Base-by-base conservation (phyloP, 2,888 invertebrate genomes). In the Plebejus argus region DNA sequence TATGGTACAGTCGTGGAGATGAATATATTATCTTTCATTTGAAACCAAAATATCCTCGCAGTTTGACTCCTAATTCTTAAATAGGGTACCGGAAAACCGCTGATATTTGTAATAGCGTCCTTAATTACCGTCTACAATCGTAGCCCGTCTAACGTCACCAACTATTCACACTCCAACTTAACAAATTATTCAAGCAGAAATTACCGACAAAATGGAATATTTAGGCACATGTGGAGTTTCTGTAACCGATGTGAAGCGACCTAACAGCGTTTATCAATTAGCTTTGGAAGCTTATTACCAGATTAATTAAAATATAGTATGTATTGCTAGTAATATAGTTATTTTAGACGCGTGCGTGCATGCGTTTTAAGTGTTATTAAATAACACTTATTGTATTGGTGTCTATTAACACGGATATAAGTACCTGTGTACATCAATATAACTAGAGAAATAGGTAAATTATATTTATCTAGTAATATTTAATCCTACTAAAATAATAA, bases 51-150 rank as follows among this genome's bases (percentile, higher is more conserved):
- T n/a, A n/a, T n/a, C n/a, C n/a, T n/a, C n/a, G n/a, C n/a, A n/a
- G n/a, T n/a, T n/a, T n/a, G n/a, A n/a, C n/a, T n/a, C n/a, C n/a
- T n/a, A n/a, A n/a, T n/a, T n/a, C n/a, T n/a, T n/a, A n/a, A n/a
- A n/a, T n/a, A n/a, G n/a, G n/a, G n/a, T n/a, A n/a, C n/a, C n/a
- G n/a, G n/a, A n/a, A n/a, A n/a, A n/a, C n/a, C n/a, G n/a, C n/a
- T n/a, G n/a, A n/a, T n/a, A n/a, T n/a, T n/a, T n/a, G n/a, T n/a
- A n/a, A n/a, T n/a, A n/a, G n/a, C n/a, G 87, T 85, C 86, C 86
- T 87, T 88, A 86, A 88, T 89, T 89, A 90, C 87, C 87, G 85
- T 85, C 83, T 81, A 84, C 86, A 87, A 88, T 88, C 87, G 84
- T 83, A 83, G 82, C 82, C 82, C 78, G 79, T 79, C 80, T 81